Evolutionary conservation across 23 tunicate species (phyloP), one percentile per base, ranked within the genome.

Genomic region (Halocynthia roretzi): DNA sequence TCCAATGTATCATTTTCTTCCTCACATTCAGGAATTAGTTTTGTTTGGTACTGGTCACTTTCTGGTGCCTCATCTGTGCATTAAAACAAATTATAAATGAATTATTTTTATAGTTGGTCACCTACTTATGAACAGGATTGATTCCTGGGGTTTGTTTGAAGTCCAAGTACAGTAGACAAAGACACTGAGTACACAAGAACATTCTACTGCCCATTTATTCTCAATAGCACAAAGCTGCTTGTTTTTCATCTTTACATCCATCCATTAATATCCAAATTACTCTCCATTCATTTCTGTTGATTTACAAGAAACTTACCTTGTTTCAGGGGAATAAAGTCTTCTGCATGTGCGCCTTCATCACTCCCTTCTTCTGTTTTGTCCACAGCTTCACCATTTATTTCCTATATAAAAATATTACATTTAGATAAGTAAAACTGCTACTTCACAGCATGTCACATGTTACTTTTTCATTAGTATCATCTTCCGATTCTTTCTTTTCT

Each of bases 11-110:
- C n/a, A 65, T 65, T 65, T 65, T 31, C 44, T 31, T 55, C 14
- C 10, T 52, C 56, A 8, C 19, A 50, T 6, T 84, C 89, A 6
- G 80, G 81, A 75, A 85, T 62, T 68, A 80, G 19, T 8, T 54
- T 80, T 0, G 63, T 56, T 51, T 72, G 90, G 79, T 85, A 80
- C 53, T 72, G 84, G 58, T 85, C 90, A 44, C 84, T 80, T 64
- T 85, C 90, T 44, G 84, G 84, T 17, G 84, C 90, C 11, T 85
- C 84, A 67, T 85, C 90, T 85, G 69, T 7, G 51, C 61, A 81
- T 55, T 10, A 57, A 56, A 55, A 31, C 44, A 31, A 31, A 31
- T 31, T 31, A 31, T 31, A 31, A 0, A 31, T 31, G 44, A 31
- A 0, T 31, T 31, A 31, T 31, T 31, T 31, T 31, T 1, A 31